Percentiles rank a stretch among this genome's conserved stretches.
phyloP scores from a whole-genome alignment of 1,140 invertebrate species.

The Cardiocondyla obscurior region DNA sequence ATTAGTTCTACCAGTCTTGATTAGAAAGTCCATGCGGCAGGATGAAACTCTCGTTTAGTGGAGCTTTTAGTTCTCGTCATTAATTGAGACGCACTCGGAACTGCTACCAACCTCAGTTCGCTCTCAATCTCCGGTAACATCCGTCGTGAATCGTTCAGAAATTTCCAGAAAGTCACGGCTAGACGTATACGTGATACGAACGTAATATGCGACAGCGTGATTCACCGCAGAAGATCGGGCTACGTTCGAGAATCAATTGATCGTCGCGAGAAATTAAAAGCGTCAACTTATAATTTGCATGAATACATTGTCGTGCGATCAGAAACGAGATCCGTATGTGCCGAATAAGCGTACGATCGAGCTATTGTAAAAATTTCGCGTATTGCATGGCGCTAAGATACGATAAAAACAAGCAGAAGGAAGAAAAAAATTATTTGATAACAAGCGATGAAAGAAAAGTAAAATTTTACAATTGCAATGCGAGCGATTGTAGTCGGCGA shows the following conservation, averaged over 20 bases:
- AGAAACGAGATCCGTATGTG: background rate
- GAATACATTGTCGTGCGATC: constrained; percentile 29
- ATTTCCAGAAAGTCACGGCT: constrained; percentile 6
- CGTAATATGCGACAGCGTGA: background rate
- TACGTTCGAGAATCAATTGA: constrained; percentile 61
- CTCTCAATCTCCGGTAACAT: constrained; percentile 18
- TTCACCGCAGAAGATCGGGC: constrained; percentile 15
- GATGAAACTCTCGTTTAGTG: background rate
- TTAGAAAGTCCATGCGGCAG: background rate
- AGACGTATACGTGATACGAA: background rate
- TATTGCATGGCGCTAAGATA: background rate
- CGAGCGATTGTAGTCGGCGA: background rate
- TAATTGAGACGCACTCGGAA: constrained; percentile 40
- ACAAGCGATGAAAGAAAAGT: background rate
- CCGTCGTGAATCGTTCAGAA: background rate
- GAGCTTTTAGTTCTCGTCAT: constrained; percentile 21
- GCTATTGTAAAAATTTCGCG: background rate
- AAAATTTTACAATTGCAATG: constrained; percentile 15
- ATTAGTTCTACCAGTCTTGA: background rate
- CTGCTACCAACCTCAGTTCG: background rate
- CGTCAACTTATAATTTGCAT: constrained; percentile 37
- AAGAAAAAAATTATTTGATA: background rate
- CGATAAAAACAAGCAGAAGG: background rate
- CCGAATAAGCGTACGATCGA: background rate
- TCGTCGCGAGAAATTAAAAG: constrained; percentile 61